Percentiles rank a stretch among this genome's conserved stretches.
These are phyloP conservation scores for Vidua chalybeata DNA, from an alignment of 2,113 vertebrate genomes.

Conservation along the genomic window DNA sequence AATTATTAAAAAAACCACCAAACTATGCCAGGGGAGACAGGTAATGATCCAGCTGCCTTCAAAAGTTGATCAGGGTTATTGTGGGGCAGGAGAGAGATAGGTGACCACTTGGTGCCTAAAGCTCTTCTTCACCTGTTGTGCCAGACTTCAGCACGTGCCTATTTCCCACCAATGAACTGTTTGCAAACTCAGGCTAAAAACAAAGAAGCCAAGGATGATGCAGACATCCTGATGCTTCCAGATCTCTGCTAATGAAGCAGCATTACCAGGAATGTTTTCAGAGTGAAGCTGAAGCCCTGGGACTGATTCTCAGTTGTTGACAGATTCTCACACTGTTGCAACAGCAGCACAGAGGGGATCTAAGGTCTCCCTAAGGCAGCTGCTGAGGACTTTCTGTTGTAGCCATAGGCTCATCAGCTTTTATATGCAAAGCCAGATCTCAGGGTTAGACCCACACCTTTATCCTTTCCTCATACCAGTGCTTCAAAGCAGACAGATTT, in stretches of 20 bases:
- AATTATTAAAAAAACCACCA: neutral
- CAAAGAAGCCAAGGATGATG: neutral
- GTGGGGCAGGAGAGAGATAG: neutral
- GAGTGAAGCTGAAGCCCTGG: neutral
- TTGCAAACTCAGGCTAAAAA: neutral
- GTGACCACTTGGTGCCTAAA: neutral
- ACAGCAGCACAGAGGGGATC: neutral
- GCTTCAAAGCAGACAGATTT: neutral
- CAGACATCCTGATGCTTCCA: neutral
- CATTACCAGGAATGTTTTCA: conserved; percentile 4
- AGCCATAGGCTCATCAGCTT: neutral
- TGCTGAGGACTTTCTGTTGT: neutral
- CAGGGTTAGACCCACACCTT: neutral
- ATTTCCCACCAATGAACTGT: neutral
- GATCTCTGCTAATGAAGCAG: conserved; percentile 22
- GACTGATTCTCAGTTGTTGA: neutral
- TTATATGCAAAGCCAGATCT: neutral
- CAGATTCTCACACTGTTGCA: neutral
- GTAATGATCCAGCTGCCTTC: neutral
- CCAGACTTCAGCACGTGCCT: neutral
- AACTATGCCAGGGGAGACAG: neutral
- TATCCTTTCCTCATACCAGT: neutral
- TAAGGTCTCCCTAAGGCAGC: neutral
- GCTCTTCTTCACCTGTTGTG: neutral
- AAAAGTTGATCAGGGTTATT: neutral